Percentiles rank a stretch among this genome's conserved stretches.
Conservation (phyloP, 2,888 invertebrate species). For the Acleris cristana region DNA sequence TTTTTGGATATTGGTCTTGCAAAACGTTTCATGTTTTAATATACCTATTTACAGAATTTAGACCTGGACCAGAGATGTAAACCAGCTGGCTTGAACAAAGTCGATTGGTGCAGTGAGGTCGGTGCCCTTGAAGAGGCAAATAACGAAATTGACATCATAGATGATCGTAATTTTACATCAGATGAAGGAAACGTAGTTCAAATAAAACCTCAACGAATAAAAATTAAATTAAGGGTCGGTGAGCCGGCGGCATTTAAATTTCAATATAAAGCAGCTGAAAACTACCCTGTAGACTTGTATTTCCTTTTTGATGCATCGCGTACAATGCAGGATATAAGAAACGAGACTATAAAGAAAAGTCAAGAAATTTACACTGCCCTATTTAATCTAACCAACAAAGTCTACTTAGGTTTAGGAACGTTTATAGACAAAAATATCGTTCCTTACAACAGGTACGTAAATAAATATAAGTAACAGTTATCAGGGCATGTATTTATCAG, state of each 20-base stretch:
- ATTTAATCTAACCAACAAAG: conserved; percentile 7
- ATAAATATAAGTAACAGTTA: not conserved
- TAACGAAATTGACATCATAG: not conserved
- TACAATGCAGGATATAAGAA: conserved; percentile 5
- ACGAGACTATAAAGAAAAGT: conserved; percentile 8
- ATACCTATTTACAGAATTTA: conserved; percentile 9
- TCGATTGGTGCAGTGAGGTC: not conserved
- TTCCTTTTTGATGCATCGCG: conserved; percentile 23
- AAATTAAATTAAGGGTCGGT: conserved; percentile 24
- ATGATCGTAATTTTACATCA: conserved; percentile 17
- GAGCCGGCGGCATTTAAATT: conserved; percentile 19
- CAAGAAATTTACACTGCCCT: conserved; percentile 21
- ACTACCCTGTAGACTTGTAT: conserved; percentile 28
- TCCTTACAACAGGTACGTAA: conserved; percentile 22
- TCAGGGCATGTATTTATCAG: not conserved
- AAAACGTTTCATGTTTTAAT: too few relatives aligned
- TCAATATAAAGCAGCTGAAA: conserved; percentile 23
- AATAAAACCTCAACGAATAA: conserved; percentile 29
- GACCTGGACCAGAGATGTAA: conserved; percentile 23
- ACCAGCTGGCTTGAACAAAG: not conserved
- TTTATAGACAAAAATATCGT: conserved; percentile 23
- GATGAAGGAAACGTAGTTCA: conserved; percentile 10
- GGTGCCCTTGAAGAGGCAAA: conserved; percentile 9
- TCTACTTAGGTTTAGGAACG: conserved; percentile 26
- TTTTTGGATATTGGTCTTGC: too few relatives aligned